These are phyloP conservation scores for Omphaloscelis lunosa DNA, from an alignment of 2,888 invertebrate species.

Conservation along the genomic window DNA sequence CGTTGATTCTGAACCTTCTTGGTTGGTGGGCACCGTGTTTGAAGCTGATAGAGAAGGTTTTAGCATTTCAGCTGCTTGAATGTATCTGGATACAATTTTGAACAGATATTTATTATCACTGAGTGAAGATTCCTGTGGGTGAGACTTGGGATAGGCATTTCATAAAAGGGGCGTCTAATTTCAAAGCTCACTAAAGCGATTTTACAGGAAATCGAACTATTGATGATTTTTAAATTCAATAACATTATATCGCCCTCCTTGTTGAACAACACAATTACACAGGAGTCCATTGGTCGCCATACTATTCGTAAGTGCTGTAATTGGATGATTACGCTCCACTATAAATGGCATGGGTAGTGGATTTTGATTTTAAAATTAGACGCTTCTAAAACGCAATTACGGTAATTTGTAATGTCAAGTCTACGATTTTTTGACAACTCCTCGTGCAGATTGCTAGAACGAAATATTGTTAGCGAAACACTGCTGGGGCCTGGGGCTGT, in stretches of 20 bases:
- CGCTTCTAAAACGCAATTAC: not conserved
- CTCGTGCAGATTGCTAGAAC: not conserved
- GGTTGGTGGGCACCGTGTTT: constrained; percentile 68
- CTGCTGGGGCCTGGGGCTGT: not conserved
- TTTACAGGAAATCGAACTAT: not conserved
- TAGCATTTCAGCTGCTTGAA: constrained; percentile 96
- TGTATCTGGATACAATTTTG: constrained; percentile 89
- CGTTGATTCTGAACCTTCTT: constrained; percentile 80
- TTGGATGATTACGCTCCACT: not conserved
- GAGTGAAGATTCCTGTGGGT: not conserved
- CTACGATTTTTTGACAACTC: not conserved
- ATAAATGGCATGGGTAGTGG: not conserved
- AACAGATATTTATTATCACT: not conserved
- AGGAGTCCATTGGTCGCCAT: not conserved
- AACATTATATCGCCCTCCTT: no score
- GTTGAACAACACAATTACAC: not conserved
- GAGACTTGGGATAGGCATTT: not conserved
- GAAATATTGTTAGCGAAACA: not conserved
- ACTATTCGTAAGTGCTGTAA: not conserved
- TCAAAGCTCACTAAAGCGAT: not conserved
- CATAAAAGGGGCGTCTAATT: not conserved
- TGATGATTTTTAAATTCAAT: not conserved
- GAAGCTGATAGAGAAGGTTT: constrained; percentile 94
- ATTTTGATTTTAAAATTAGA: not conserved
- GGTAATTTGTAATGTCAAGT: not conserved